Percentiles rank a stretch among this genome's conserved stretches.
phyloP scores from a whole-genome alignment of 2,113 vertebrate species.

The Platycercus adscitus region DNA sequence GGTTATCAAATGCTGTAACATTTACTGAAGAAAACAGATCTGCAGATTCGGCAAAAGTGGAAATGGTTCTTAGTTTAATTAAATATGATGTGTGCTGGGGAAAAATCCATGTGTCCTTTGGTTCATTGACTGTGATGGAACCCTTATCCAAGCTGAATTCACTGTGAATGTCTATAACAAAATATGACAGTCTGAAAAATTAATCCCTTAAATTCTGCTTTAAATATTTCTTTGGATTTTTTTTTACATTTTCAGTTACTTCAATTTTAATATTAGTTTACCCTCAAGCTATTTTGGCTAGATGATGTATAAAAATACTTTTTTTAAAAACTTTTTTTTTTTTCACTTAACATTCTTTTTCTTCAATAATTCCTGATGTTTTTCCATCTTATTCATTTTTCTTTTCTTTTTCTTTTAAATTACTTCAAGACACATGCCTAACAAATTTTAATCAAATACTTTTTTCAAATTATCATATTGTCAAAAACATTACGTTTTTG shows the following conservation, averaged over 20 bases:
- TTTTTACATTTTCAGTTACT: background rate
- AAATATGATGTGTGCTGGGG: background rate
- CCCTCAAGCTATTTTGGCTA: background rate
- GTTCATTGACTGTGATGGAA: background rate
- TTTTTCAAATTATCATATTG: background rate
- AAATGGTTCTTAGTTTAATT: background rate
- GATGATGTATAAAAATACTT: background rate
- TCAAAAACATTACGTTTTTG: background rate
- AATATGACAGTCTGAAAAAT: background rate
- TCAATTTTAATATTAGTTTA: background rate
- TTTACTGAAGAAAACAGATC: background rate
- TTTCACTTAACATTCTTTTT: background rate
- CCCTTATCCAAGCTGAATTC: background rate
- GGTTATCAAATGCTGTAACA: background rate
- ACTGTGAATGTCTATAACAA: background rate
- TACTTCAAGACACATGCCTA: background rate
- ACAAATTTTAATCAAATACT: background rate
- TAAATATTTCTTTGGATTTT: background rate
- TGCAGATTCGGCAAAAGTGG: background rate
- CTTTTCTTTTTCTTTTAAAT: background rate
- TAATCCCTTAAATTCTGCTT: background rate
- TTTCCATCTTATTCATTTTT: background rate
- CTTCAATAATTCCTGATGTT: background rate
- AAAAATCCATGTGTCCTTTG: background rate
- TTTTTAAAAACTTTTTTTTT: background rate